Percentiles rank a stretch among this genome's conserved stretches.
phyloP scores from a whole-genome alignment of 2,113 vertebrate genomes.

The Rhynchomys soricoides region DNA sequence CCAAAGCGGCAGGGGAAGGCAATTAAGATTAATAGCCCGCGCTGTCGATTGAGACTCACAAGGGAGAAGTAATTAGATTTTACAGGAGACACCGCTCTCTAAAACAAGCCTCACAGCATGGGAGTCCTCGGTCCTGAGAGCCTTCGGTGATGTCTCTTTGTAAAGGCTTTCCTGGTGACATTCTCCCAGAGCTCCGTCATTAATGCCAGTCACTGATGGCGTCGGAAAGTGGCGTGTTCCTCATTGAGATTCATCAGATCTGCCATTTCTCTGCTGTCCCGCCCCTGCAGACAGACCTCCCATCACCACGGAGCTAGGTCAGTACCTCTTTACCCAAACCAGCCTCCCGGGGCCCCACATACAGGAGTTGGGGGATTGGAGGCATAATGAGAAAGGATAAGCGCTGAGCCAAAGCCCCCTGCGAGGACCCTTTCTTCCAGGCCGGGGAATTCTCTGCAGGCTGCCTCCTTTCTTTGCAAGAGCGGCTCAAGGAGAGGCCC shows the following conservation, averaged over 20 bases:
- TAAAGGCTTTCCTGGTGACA: conserved; percentile 65
- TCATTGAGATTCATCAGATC: conserved; percentile 53
- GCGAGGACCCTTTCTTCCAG: background rate
- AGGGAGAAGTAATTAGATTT: conserved; percentile 72
- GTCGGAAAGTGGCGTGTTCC: background rate
- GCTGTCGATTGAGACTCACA: conserved; percentile 66
- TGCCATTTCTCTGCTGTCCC: background rate
- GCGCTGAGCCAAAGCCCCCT: background rate
- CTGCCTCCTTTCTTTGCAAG: background rate
- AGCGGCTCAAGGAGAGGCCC: background rate
- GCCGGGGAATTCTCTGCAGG: background rate
- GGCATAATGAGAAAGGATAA: background rate
- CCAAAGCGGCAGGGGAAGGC: conserved; percentile 42
- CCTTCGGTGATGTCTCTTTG: conserved; percentile 56
- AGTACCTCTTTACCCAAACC: background rate
- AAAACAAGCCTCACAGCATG: conserved; percentile 53
- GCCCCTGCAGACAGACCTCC: conserved; percentile 56
- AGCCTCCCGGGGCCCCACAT: background rate
- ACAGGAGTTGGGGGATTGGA: background rate
- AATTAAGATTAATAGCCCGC: conserved; percentile 67
- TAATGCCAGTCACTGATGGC: background rate
- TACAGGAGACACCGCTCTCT: conserved; percentile 61
- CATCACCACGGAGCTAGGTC: background rate
- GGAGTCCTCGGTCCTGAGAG: conserved; percentile 50
- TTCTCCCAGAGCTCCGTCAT: conserved; percentile 47